phyloP scores from a whole-genome alignment of 2,113 vertebrate genomes.

The Uria aalge region DNA sequence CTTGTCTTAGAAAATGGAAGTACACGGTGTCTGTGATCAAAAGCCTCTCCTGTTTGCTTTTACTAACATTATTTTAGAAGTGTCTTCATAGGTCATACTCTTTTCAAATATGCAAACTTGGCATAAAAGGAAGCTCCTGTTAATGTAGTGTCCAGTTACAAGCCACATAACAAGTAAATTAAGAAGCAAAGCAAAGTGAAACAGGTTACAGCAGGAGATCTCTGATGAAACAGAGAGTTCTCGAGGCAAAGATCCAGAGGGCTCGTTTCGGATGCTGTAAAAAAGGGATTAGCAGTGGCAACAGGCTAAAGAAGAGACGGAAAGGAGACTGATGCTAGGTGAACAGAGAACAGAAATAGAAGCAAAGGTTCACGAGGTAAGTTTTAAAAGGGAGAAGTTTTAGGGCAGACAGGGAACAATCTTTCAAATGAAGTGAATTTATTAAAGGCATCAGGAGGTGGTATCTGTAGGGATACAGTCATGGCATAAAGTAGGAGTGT shows the following conservation, averaged over 20 bases:
- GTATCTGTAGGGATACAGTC: background rate
- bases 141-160: background rate
- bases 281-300: background rate
- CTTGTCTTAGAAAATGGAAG: background rate
- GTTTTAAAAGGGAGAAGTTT: slow-evolving; percentile 22
- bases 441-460: background rate
- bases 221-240: background rate
- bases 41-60: background rate
- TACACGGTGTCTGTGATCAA: background rate
- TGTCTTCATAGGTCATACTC: background rate
- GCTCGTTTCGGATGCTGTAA: background rate
- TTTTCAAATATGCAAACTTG: background rate
- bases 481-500: background rate
- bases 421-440: background rate
- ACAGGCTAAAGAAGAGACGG: background rate
- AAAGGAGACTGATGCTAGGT: background rate
- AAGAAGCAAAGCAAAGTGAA: background rate
- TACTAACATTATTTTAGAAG: background rate
- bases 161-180: background rate
- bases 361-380: background rate
- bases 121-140: background rate
- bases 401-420: background rate
- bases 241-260: background rate
- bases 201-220: background rate
- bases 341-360: slow-evolving; percentile 11